phyloP scores from a whole-genome alignment of 1,140 invertebrate species.

The Pteromalus puparum region DNA sequence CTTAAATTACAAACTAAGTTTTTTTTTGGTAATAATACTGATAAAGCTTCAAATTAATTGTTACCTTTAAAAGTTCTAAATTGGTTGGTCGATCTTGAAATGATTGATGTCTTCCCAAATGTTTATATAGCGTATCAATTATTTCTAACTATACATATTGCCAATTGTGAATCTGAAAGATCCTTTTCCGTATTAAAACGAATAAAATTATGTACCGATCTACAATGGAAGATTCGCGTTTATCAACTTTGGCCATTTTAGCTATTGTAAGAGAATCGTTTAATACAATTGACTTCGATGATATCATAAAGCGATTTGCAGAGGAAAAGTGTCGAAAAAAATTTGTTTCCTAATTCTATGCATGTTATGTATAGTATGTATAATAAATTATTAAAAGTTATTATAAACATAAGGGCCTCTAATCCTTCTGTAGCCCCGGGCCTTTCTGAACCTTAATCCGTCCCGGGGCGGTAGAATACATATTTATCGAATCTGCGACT shows the following conservation, averaged over 20 bases:
- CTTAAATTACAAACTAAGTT: background rate
- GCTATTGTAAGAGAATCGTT: slow-evolving; percentile 13
- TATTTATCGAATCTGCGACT: too few relatives aligned
- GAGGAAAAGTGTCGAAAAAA: slow-evolving; percentile 27
- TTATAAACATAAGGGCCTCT: background rate
- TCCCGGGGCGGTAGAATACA: background rate
- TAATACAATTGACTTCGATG: slow-evolving; percentile 8
- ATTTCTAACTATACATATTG: slow-evolving; percentile 42
- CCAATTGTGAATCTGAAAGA: slow-evolving; percentile 49
- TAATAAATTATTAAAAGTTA: background rate
- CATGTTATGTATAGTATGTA: background rate
- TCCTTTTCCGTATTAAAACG: slow-evolving; percentile 46
- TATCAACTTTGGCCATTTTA: slow-evolving; percentile 16
- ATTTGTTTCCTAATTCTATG: background rate
- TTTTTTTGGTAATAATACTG: slow-evolving; percentile 18
- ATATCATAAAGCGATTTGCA: slow-evolving; percentile 26
- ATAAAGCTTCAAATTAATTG: slow-evolving; percentile 12
- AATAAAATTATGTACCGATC: slow-evolving; percentile 47
- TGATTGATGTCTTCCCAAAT: slow-evolving; percentile 42
- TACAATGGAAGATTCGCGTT: slow-evolving; percentile 10
- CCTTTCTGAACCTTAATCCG: slow-evolving; percentile 2
- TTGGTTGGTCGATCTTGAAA: slow-evolving; percentile 37
- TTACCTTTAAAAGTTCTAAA: slow-evolving; percentile 43
- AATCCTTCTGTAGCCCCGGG: background rate
- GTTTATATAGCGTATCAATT: slow-evolving; percentile 43